Base-by-base conservation (phyloP, 2,888 invertebrate species). In the Orgyia antiqua region DNA sequence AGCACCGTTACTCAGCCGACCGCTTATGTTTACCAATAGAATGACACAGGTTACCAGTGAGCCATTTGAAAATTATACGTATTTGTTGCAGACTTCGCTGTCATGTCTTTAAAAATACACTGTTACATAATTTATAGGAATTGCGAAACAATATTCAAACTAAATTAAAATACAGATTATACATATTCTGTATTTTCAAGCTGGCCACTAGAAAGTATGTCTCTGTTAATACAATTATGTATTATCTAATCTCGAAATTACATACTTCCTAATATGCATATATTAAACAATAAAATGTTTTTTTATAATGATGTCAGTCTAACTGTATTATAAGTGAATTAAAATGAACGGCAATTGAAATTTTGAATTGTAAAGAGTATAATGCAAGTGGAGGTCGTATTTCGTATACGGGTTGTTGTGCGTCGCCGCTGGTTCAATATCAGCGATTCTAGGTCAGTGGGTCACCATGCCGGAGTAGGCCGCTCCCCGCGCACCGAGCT, bases 401-500 rank as follows among this genome's bases (percentile, higher is more conserved):
- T 78, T 75, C 68, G 76, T 72, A 77, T 72, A 70, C 72, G 74
- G 71, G 72, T 67, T 62, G 66, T 70, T 73, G 72, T 75, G 74
- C 69, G 71, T 62, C 60, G 70, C 60, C 67, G 45, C 47, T 51
- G 83, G 84, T 84, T 84, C 84, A 84, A 84, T 84, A 86, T 82
- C 83, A 82, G 70, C 68, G 61, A 68, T 80, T 78, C 78, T 86
- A 72, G 84, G 86, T 83, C 72, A 86, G 84, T 86, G 78, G 83
- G 84, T 73, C 84, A 84, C 66, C 67, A 62, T 75, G 84, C 68
- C 79, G 59, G 61, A 60, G 58, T 46, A 56, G 58, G 66, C 58
- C 58, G 63, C 61, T 55, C 58, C 61, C 63, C 65, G 56, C 70
- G 53, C 68, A 57, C 58, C 58, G 47, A 67, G 54, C 58, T 66